Percentiles rank a stretch among this genome's conserved stretches.
These are phyloP conservation scores for Poeciliopsis presidionis DNA, from an alignment of 2,797 vertebrate species.

Conservation along the genomic window DNA sequence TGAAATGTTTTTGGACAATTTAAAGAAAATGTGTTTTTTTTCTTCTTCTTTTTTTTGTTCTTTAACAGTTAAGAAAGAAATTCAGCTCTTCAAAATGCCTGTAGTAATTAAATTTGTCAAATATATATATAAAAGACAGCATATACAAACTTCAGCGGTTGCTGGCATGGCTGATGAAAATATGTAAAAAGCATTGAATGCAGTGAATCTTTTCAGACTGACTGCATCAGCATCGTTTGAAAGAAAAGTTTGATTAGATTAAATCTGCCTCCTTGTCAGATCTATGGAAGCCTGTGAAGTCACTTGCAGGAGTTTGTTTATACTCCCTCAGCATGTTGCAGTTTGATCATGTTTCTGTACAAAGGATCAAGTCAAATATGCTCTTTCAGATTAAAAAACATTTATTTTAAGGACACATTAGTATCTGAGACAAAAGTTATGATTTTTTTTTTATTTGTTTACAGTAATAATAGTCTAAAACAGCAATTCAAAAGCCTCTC, in stretches of 20 bases:
- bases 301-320: not conserved
- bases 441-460: constrained; percentile 36
- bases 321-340: not conserved
- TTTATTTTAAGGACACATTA: constrained; percentile 11
- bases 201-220: too few relatives aligned
- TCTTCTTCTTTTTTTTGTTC: not conserved
- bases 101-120: too few relatives aligned
- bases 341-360: not conserved
- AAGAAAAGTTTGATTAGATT: not conserved
- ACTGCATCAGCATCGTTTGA: too few relatives aligned
- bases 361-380: not conserved
- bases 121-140: too few relatives aligned
- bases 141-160: too few relatives aligned
- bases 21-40: not conserved
- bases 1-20: not conserved
- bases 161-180: too few relatives aligned
- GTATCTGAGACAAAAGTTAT: constrained; percentile 19
- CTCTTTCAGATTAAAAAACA: not conserved
- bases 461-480: constrained; percentile 34
- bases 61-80: not conserved
- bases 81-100: too few relatives aligned
- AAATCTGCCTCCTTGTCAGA: not conserved
- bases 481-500: constrained; percentile 28
- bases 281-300: not conserved
- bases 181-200: too few relatives aligned